Evolutionary conservation across 2,113 vertebrate genomes (phyloP).

Genomic region (Xyliphius kryptos): DNA sequence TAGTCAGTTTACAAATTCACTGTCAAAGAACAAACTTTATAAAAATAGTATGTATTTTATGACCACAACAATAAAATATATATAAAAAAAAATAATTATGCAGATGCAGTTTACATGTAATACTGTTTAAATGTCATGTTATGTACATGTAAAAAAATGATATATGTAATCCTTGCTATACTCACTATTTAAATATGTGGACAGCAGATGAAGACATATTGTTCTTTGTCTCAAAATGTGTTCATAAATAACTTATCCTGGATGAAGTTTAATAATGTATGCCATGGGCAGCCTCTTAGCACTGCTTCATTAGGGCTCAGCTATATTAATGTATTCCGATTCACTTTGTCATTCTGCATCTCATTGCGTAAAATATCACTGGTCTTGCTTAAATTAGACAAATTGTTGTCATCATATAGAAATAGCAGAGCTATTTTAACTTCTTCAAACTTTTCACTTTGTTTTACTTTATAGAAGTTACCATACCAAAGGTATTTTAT

Average conservation of each 20-base stretch:
- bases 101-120: too few relatives aligned
- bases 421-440: neutral
- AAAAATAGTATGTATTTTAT: too few relatives aligned
- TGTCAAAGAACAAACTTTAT: too few relatives aligned
- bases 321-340: slow-evolving; percentile 14
- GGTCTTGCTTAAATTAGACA: neutral
- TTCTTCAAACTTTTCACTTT: neutral
- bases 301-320: slow-evolving; percentile 7
- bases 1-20: too few relatives aligned
- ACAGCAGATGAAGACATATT: slow-evolving; percentile 16
- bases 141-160: neutral
- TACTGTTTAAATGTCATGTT: too few relatives aligned
- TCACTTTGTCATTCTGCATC: slow-evolving; percentile 11
- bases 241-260: slow-evolving; percentile 14
- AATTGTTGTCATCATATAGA: neutral
- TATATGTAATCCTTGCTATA: slow-evolving; percentile 4
- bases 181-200: slow-evolving; percentile 6
- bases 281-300: neutral
- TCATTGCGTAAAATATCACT: slow-evolving; percentile 6
- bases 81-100: too few relatives aligned
- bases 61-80: too few relatives aligned
- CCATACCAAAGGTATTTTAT: too few relatives aligned
- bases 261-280: slow-evolving; percentile 20
- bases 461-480: too few relatives aligned
- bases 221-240: slow-evolving; percentile 15